phyloP scores from a whole-genome alignment of 1,140 invertebrate genomes.

The Tetramorium simillimum region DNA sequence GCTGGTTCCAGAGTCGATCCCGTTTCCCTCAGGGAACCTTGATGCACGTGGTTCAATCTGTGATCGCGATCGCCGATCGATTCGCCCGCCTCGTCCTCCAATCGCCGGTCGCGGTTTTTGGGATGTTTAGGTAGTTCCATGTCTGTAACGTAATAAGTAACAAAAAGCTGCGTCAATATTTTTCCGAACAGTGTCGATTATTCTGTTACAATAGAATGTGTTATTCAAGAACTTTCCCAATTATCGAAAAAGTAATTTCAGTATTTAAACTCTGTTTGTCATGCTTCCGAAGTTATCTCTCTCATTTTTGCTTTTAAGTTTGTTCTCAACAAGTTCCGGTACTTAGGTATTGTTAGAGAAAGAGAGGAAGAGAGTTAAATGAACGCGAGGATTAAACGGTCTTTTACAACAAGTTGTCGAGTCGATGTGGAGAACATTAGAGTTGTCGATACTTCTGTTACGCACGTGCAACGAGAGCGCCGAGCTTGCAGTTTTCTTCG shows the following conservation, averaged over 20 bases:
- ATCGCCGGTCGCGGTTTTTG: slow-evolving; percentile 73
- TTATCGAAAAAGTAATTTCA: background rate
- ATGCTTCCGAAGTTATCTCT: background rate
- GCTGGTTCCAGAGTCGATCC: slow-evolving; percentile 77
- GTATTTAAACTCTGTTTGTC: background rate
- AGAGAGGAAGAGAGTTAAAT: background rate
- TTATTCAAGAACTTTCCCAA: background rate
- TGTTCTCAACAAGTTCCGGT: background rate
- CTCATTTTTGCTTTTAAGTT: background rate
- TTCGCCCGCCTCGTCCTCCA: slow-evolving; percentile 65
- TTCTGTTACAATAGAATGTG: background rate
- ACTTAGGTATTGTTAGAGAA: background rate
- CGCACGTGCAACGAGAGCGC: slow-evolving; percentile 5
- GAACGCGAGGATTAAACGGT: background rate
- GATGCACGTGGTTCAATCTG: slow-evolving; percentile 79
- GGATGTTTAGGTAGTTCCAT: slow-evolving; percentile 76
- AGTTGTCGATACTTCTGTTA: slow-evolving; percentile 17
- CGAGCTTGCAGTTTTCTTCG: slow-evolving; percentile 36
- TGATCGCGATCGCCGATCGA: slow-evolving; percentile 72
- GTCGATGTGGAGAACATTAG: background rate
- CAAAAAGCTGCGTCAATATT: background rate
- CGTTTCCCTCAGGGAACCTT: slow-evolving; percentile 79
- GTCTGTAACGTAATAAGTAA: slow-evolving; percentile 63
- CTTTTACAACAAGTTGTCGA: slow-evolving; percentile 27
- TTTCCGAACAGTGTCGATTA: background rate